phyloP scores from a whole-genome alignment of 2,888 invertebrate species.

The Drosophila silvestris region DNA sequence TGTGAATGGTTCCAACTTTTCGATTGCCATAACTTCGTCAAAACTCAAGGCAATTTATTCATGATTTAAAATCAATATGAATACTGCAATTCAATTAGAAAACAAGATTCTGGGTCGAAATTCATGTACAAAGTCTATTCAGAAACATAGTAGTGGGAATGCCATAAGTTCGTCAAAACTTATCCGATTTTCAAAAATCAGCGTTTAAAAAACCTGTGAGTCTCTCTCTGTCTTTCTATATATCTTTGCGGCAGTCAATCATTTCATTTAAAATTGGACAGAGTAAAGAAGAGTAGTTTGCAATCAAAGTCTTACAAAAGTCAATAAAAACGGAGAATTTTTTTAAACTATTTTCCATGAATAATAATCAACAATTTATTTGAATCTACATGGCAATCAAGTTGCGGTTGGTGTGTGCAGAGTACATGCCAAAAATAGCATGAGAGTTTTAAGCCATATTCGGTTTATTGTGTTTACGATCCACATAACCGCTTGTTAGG shows the following conservation, averaged over 20 bases:
- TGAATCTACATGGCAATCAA: conserved; percentile 38
- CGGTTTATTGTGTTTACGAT: conserved; percentile 39
- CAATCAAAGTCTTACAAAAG: conserved; percentile 3
- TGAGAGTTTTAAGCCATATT: conserved; percentile 8
- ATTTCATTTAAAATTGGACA: neutral
- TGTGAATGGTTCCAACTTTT: no score
- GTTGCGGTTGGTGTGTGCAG: conserved; percentile 25
- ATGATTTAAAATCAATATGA: neutral
- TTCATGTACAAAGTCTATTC: neutral
- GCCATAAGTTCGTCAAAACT: neutral
- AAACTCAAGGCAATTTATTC: neutral
- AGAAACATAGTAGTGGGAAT: neutral
- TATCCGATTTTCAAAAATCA: no score
- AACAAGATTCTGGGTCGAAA: neutral
- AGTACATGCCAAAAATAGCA: conserved; percentile 12
- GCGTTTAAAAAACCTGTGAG: neutral
- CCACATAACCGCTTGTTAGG: conserved; percentile 49
- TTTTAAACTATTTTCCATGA: conserved; percentile 6
- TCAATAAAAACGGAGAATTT: conserved; percentile 5
- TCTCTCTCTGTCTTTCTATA: no score
- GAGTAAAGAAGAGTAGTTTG: neutral
- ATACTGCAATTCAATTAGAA: neutral
- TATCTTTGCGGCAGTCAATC: neutral
- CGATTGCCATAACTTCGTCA: neutral
- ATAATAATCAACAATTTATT: conserved; percentile 21